Evolutionary conservation across 2,797 vertebrate species (phyloP).

Genomic region (Crenichthys baileyi): DNA sequence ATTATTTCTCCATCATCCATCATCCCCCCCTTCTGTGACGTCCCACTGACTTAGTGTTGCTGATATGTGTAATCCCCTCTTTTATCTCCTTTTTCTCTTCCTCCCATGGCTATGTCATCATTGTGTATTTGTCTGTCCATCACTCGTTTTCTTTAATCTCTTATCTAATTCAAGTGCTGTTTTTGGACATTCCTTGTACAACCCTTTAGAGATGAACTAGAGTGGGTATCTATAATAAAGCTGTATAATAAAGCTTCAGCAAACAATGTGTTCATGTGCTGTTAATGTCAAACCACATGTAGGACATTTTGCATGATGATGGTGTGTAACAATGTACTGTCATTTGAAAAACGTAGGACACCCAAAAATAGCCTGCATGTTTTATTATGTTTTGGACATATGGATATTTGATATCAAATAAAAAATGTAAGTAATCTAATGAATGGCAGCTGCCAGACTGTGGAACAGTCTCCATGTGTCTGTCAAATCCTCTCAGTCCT

Average conservation of each 20-base stretch:
- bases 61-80: constrained; percentile 66
- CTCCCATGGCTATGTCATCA: constrained; percentile 30
- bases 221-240: constrained; percentile 25
- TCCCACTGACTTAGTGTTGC: constrained; percentile 65
- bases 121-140: constrained; percentile 60
- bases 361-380: neutral
- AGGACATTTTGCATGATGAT: constrained; percentile 49
- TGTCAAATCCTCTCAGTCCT: too few species aligned
- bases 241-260: constrained; percentile 12
- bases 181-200: constrained; percentile 51
- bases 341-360: neutral
- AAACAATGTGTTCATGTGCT: constrained; percentile 45
- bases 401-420: neutral
- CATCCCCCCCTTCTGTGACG: constrained; percentile 55
- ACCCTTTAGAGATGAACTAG: constrained; percentile 38
- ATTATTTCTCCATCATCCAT: constrained; percentile 62
- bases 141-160: constrained; percentile 57
- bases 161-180: constrained; percentile 47
- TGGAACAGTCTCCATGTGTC: too few species aligned
- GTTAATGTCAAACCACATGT: constrained; percentile 50
- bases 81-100: constrained; percentile 45
- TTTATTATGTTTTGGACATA: too few species aligned
- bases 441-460: too few species aligned
- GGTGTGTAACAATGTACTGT: constrained; percentile 50
- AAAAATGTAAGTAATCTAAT: too few species aligned